phyloP scores from a whole-genome alignment of 2,797 vertebrate species.

The Loriculus beryllinus region DNA sequence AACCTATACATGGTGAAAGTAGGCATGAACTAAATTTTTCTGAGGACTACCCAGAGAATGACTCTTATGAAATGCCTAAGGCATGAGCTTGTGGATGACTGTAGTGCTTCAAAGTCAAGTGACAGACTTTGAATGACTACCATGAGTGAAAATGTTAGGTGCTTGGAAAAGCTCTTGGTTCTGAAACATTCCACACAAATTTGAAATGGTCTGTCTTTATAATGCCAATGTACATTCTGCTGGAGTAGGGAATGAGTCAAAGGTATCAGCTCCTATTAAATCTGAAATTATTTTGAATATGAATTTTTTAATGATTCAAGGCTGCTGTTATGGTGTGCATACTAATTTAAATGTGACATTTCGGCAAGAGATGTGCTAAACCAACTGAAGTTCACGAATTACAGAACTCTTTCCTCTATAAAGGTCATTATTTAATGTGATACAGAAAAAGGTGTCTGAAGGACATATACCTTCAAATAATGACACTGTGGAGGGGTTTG shows the following conservation, averaged over 20 bases:
- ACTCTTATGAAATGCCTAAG: background rate
- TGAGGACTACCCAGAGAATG: background rate
- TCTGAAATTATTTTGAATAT: slow-evolving; percentile 32
- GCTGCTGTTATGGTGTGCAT: background rate
- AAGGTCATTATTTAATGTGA: slow-evolving; percentile 25
- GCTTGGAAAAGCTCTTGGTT: background rate
- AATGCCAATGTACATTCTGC: background rate
- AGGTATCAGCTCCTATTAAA: background rate
- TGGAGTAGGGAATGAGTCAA: background rate
- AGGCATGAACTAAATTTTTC: background rate
- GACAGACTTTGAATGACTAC: background rate
- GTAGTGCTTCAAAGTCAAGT: background rate
- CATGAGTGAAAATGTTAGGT: background rate
- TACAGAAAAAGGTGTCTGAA: background rate
- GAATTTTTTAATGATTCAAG: slow-evolving; percentile 14
- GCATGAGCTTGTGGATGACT: background rate
- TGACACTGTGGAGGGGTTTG: background rate
- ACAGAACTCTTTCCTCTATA: background rate
- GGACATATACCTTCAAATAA: background rate
- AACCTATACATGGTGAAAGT: background rate
- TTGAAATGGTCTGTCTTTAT: background rate
- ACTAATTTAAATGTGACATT: slow-evolving; percentile 48
- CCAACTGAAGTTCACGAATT: background rate
- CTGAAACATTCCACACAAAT: background rate
- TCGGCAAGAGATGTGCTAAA: slow-evolving; percentile 3